phyloP scores from a whole-genome alignment of 2,797 vertebrate genomes.

The Phrynocephalus forsythii region DNA sequence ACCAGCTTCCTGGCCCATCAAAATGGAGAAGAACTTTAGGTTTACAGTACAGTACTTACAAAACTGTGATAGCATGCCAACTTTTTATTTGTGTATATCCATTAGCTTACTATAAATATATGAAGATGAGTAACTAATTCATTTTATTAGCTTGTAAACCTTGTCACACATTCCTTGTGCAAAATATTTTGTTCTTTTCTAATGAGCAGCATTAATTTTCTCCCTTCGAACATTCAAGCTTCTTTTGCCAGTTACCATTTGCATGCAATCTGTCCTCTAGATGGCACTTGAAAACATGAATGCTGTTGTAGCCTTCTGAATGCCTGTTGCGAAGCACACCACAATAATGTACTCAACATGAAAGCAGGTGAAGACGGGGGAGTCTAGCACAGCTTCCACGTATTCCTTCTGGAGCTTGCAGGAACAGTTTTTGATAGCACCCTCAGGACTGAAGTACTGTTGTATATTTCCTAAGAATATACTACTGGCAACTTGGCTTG shows the following conservation, averaged over 20 bases:
- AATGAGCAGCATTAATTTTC: not conserved
- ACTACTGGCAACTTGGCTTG: not conserved
- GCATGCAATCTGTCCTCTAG: conserved; percentile 40
- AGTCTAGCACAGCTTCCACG: conserved; percentile 37
- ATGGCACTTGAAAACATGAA: conserved; percentile 42
- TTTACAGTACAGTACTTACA: conserved; percentile 27
- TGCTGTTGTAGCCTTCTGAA: not conserved
- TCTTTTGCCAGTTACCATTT: conserved; percentile 28
- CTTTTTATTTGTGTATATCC: conserved; percentile 15
- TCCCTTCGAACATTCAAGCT: not conserved
- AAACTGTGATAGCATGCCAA: not conserved
- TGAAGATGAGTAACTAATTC: conserved; percentile 33
- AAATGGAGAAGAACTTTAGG: not conserved
- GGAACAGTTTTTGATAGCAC: conserved; percentile 9
- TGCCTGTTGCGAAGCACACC: not conserved
- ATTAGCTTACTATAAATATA: conserved; percentile 23
- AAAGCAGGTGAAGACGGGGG: conserved; percentile 12
- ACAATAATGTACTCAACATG: conserved; percentile 22
- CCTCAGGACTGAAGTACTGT: conserved; percentile 11
- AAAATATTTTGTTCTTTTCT: not conserved
- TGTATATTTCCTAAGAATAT: not conserved
- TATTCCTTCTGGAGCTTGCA: conserved; percentile 38
- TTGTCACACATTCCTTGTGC: conserved; percentile 25
- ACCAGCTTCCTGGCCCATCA: conserved; percentile 4
- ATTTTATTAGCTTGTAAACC: conserved; percentile 14